phyloP scores from a whole-genome alignment of 2,797 vertebrate genomes.

The Argya squamiceps region DNA sequence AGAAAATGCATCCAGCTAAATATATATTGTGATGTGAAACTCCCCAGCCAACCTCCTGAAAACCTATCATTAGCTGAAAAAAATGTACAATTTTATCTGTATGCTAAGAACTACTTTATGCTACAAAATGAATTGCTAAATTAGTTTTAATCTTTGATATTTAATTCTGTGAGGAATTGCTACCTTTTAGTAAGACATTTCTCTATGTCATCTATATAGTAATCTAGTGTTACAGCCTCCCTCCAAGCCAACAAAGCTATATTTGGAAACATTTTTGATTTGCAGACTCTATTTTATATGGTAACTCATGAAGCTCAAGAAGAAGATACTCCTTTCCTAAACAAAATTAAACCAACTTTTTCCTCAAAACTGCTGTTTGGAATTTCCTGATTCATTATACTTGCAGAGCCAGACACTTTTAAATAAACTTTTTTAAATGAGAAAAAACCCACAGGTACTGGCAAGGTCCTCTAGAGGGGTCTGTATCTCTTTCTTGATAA shows the following conservation, averaged over 20 bases:
- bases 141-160: background rate
- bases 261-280: constrained; percentile 28
- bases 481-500: background rate
- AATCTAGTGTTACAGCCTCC: background rate
- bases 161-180: background rate
- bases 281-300: background rate
- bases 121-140: background rate
- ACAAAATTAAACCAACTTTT: background rate
- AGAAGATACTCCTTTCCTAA: background rate
- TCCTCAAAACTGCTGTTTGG: background rate
- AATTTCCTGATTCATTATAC: background rate
- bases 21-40: background rate
- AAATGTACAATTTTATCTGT: background rate
- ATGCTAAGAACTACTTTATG: background rate
- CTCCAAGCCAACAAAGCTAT: background rate
- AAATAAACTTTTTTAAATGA: background rate
- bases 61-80: background rate
- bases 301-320: background rate
- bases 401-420: background rate
- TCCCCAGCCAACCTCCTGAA: background rate
- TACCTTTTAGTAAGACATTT: constrained; percentile 4
- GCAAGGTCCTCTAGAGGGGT: background rate
- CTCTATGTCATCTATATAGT: background rate
- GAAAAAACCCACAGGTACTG: background rate
- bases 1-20: constrained; percentile 10